Conservation (phyloP, 2,113 vertebrate species). For the Ciconia stormi region DNA sequence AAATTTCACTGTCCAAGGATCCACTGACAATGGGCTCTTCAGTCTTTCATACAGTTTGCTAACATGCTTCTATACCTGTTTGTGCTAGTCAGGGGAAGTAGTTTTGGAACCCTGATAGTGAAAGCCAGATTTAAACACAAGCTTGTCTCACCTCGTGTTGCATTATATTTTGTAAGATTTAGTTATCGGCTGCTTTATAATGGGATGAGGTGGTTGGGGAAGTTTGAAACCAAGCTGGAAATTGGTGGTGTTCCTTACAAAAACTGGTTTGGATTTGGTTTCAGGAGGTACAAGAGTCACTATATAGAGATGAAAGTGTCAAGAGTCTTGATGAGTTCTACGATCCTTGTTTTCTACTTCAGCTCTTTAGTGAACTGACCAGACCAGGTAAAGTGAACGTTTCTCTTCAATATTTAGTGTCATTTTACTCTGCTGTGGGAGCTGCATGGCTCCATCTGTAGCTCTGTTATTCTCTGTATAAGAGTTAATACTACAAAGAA, state of each 20-base stretch:
- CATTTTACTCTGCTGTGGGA: not conserved
- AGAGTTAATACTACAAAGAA: not conserved
- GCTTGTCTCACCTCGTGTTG: not conserved
- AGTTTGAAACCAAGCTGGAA: not conserved
- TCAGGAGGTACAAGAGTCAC: constrained; percentile 71
- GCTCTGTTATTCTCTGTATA: not conserved
- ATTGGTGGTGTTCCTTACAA: not conserved
- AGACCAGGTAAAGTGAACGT: constrained; percentile 81
- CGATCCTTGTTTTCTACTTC: constrained; percentile 91
- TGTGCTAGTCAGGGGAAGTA: not conserved
- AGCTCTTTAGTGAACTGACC: constrained; percentile 88
- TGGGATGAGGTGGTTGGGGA: not conserved
- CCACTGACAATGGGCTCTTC: not conserved
- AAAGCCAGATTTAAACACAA: not conserved
- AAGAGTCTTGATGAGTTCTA: constrained; percentile 78
- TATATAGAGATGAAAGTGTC: constrained; percentile 66
- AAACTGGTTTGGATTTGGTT: not conserved
- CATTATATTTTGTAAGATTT: not conserved
- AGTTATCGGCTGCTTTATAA: not conserved
- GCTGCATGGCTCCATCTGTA: not conserved
- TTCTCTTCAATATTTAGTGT: not conserved
- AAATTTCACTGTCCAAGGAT: not conserved
- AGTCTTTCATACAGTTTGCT: not conserved
- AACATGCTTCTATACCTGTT: not conserved
- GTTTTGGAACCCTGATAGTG: not conserved